Base-by-base conservation (phyloP, 2,888 invertebrate genomes). In the Drosophila fungiperda region DNA sequence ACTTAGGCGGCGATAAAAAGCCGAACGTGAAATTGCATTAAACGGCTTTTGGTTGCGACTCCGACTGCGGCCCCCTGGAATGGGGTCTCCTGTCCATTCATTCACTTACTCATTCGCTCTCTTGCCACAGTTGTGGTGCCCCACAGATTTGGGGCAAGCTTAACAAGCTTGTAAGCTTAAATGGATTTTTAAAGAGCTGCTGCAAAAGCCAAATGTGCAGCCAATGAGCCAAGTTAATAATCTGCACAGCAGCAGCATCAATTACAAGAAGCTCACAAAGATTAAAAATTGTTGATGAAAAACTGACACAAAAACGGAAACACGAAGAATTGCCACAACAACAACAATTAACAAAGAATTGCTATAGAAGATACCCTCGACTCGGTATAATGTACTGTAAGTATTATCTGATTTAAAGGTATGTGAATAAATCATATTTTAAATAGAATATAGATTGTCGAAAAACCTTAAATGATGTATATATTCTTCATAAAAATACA, bases 101-200 rank as follows among this genome's bases (percentile, higher is more conserved):
- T 36, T 54, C 54, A 11, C 26, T 38, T 29, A 38, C n/a, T 55
- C 17, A 26, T 8, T 26, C 26, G 20, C 36, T 52, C 52, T 29
- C 36, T 52, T 15, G 35, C 26, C 42, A 53, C 15, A 45, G 45
- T 53, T 53, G 45, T 65, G 66, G 64, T 72, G 64, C 48, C 80
- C 55, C 58, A 36, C 59, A 72, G 87, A 85, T 85, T 85, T 89
- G 87, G 85, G 86, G 82, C 88, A 86, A 87, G 78, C 88, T 86
- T 89, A 87, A 88, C 86, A 87, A 87, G 86, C 86, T 87, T 87
- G 86, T 87, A 89, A 81, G 78, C 75, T 70, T 67, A 83, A 87
- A 87, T 87, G 86, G 90, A 52, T 88, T 87, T 89, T 87, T 89
- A 87, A 87, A 89, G 85, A 86, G 86, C 90, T 84, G 86, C 86